Evolutionary conservation across 2,113 vertebrate species (phyloP).

Genomic region (Callipepla squamata): DNA sequence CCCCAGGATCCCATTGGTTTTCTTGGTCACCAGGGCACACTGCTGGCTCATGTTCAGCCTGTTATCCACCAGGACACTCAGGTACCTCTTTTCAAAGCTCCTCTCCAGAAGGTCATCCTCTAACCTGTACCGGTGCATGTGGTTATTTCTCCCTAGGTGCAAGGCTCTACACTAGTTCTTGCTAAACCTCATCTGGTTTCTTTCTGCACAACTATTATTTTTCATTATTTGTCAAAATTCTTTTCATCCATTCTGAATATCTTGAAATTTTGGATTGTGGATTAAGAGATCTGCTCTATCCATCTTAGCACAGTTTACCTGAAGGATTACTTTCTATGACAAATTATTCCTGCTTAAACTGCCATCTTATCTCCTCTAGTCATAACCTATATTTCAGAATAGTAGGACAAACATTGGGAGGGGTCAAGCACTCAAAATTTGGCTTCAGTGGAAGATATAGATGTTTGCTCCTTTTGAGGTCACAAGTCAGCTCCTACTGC

Average conservation of each 20-base stretch:
- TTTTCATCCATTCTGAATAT: not conserved
- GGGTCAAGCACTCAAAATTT: constrained; percentile 10
- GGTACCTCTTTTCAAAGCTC: too few relatives aligned
- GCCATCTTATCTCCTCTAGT: not conserved
- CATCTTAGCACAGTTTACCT: not conserved
- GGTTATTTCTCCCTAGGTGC: too few relatives aligned
- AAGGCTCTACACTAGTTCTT: too few relatives aligned
- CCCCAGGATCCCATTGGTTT: too few relatives aligned
- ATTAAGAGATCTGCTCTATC: not conserved
- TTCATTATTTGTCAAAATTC: not conserved
- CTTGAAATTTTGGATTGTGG: not conserved
- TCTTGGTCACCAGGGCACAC: too few relatives aligned
- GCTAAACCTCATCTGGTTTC: too few relatives aligned
- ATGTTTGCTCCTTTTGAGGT: constrained; percentile 4
- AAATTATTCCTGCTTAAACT: not conserved
- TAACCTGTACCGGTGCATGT: too few relatives aligned
- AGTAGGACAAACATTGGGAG: not conserved
- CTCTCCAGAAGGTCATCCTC: too few relatives aligned
- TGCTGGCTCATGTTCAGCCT: too few relatives aligned
- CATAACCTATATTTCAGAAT: not conserved
- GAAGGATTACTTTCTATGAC: not conserved
- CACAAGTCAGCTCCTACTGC: not conserved
- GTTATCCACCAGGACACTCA: too few relatives aligned
- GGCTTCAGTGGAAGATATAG: constrained; percentile 28
- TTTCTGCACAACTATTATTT: not conserved